phyloP scores from a whole-genome alignment of 2,888 invertebrate genomes.

The Rosalia funebris region DNA sequence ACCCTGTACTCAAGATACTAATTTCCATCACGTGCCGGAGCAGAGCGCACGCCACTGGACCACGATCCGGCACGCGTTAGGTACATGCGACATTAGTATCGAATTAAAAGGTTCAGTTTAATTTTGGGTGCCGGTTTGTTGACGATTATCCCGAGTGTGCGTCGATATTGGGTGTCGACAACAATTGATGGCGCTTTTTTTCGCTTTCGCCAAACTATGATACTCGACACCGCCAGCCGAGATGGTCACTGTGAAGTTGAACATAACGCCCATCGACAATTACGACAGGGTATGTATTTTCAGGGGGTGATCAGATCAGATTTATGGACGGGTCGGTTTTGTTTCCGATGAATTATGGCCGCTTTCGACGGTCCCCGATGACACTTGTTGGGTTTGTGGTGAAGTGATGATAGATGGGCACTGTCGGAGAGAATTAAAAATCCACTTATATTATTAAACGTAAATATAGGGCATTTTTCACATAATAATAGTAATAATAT shows the following conservation, averaged over 20 bases:
- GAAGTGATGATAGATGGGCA: too few species aligned
- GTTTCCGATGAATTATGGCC: not conserved
- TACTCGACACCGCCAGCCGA: constrained; percentile 29
- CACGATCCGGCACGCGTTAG: constrained; percentile 2
- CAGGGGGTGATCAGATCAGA: not conserved
- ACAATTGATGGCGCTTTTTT: constrained; percentile 19
- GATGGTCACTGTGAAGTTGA: constrained; percentile 48
- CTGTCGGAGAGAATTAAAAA: too few species aligned
- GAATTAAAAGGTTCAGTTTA: constrained; percentile 15
- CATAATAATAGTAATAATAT: too few species aligned
- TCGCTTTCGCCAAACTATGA: constrained; percentile 26
- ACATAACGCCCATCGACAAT: constrained; percentile 38
- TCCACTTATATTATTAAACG: too few species aligned
- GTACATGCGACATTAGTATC: constrained; percentile 10
- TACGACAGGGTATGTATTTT: constrained; percentile 40
- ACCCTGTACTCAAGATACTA: too few species aligned
- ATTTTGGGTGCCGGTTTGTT: constrained; percentile 12
- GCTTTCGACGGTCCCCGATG: too few species aligned
- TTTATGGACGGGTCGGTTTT: too few species aligned
- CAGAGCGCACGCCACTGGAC: constrained; percentile 1
- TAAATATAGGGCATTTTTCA: too few species aligned
- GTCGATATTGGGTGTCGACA: constrained; percentile 24
- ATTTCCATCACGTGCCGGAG: not conserved
- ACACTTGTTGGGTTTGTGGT: too few species aligned
- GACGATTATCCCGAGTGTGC: too few species aligned